Evolutionary conservation across 1,140 invertebrate species (phyloP).

Genomic region (Archegozetes longisetosus): DNA sequence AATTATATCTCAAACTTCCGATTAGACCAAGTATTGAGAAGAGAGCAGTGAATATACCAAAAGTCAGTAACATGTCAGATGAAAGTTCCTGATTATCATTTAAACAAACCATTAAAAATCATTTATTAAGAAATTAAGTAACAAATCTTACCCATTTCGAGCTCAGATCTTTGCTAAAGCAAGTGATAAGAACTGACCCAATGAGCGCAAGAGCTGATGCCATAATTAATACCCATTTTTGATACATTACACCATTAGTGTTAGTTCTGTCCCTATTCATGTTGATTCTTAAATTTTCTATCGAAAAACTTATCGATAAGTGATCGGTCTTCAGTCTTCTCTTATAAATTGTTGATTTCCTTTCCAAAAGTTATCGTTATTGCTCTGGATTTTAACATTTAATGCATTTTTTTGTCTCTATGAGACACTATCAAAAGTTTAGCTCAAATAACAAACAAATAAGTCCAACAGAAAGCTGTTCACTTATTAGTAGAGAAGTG

Average conservation of each 20-base stretch:
- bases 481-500: too few species aligned
- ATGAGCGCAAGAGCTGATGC: not conserved
- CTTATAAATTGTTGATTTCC: too few species aligned
- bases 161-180: not conserved
- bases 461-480: too few species aligned
- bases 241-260: not conserved
- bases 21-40: not conserved
- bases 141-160: not conserved
- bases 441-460: too few species aligned
- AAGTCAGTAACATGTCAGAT: not conserved
- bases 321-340: too few species aligned
- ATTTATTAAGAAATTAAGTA: not conserved
- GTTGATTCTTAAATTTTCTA: not conserved
- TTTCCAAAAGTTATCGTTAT: too few species aligned
- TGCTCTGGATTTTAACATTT: too few species aligned
- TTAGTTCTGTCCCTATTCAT: not conserved
- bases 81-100: not conserved
- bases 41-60: not conserved
- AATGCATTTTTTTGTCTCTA: too few species aligned
- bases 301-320: too few species aligned
- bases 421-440: too few species aligned
- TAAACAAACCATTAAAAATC: not conserved
- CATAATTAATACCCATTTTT: not conserved
- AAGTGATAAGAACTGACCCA: not conserved
- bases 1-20: not conserved